Percentiles rank a stretch among this genome's conserved stretches.
phyloP scores from a whole-genome alignment of 2,113 vertebrate species.

The Tragelaphus scriptus region DNA sequence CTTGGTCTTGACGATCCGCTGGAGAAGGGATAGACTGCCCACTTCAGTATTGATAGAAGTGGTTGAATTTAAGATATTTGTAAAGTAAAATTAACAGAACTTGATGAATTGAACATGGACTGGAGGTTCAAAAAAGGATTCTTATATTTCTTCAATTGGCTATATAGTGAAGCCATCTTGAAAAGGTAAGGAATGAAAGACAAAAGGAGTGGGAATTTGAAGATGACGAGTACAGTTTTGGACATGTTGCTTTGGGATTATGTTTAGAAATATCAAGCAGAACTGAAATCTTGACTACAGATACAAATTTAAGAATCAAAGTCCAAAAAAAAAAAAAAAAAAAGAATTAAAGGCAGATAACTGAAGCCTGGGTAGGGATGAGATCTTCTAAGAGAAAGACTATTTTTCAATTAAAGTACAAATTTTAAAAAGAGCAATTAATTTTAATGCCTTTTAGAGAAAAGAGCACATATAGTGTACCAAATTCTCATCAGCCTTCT shows the following conservation, averaged over 20 bases:
- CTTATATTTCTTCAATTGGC: neutral
- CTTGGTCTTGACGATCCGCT: accelerated
- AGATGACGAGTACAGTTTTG: neutral
- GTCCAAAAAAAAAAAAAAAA: neutral
- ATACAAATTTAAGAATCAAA: constrained; percentile 7
- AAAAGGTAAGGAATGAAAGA: neutral
- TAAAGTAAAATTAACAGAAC: neutral
- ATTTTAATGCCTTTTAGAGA: neutral
- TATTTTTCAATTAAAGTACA: neutral
- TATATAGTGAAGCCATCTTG: neutral
- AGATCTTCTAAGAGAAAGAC: neutral
- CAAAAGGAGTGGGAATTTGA: neutral
- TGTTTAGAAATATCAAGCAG: neutral
- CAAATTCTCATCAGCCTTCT: neutral
- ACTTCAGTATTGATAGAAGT: neutral
- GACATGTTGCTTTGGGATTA: neutral
- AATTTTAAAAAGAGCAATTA: neutral
- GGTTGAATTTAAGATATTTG: neutral
- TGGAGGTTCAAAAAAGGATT: neutral
- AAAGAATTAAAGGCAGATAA: neutral
- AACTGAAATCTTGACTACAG: neutral
- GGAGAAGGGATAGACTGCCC: neutral
- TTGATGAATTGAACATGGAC: neutral
- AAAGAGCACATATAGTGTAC: neutral
- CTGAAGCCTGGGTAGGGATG: neutral